Conservation (phyloP, 64 coral and sea anemone genomes). For the Porites lutea region DNA sequence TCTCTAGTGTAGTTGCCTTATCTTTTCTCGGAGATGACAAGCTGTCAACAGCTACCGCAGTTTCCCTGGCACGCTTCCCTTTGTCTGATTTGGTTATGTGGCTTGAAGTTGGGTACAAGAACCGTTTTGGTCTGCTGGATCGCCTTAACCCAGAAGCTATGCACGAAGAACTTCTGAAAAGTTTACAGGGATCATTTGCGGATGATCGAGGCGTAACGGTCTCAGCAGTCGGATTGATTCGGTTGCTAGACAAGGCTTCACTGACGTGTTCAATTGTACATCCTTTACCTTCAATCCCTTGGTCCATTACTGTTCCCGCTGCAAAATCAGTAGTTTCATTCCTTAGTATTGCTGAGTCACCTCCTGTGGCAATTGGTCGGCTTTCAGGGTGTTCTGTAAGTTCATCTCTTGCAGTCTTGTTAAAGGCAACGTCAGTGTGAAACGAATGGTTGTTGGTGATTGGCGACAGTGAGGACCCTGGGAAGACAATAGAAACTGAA, state of each 20-base stretch:
- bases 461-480: conserved; percentile 2
- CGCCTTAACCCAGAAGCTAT: conserved; percentile 29
- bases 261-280: no score
- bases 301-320: background rate
- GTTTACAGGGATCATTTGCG: background rate
- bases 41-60: background rate
- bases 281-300: background rate
- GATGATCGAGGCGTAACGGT: background rate
- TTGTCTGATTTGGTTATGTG: background rate
- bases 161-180: background rate
- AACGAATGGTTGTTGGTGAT: background rate
- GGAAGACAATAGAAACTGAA: background rate
- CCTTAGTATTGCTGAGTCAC: no score
- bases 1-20: background rate
- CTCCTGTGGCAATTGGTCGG: background rate
- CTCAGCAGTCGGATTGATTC: background rate
- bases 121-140: conserved; percentile 34
- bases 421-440: background rate
- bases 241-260: background rate
- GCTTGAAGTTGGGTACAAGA: conserved; percentile 27
- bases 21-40: background rate
- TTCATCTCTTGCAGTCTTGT: background rate
- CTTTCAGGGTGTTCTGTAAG: background rate
- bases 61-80: background rate
- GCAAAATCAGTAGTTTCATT: background rate